A percentile compares a stretch with the other conserved stretches of the same genome.
phyloP scores from a whole-genome alignment of 53 echinoderm and acorn worm species.

The Hippasteria phrygiana region DNA sequence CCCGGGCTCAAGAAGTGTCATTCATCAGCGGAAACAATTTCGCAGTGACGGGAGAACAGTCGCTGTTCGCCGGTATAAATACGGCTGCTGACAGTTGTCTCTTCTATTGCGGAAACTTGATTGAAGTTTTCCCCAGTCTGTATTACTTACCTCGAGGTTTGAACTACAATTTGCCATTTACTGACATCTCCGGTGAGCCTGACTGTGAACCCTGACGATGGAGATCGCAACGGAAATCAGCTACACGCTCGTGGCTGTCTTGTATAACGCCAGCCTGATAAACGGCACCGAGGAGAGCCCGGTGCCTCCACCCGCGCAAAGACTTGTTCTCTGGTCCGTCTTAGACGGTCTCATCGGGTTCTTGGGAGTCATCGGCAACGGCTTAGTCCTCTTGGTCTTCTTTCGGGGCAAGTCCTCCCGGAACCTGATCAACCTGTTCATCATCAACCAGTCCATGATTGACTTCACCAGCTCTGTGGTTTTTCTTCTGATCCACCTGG shows the following conservation, averaged over 20 bases:
- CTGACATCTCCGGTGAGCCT: not conserved
- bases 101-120: no score
- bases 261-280: not conserved
- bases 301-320: not conserved
- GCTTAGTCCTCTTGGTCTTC: slow-evolving; percentile 83
- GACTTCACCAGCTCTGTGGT: slow-evolving; percentile 84
- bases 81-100: no score
- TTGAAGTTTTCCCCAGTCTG: no score
- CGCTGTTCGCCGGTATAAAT: not conserved
- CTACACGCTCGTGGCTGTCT: not conserved
- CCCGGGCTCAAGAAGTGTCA: no score
- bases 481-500: slow-evolving; percentile 76
- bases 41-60: not conserved
- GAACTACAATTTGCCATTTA: not conserved
- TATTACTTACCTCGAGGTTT: not conserved
- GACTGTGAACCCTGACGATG: slow-evolving; percentile 5
- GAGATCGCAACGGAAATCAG: not conserved
- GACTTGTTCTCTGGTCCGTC: slow-evolving; percentile 58
- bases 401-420: slow-evolving; percentile 79
- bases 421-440: slow-evolving; percentile 87
- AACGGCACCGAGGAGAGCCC: not conserved
- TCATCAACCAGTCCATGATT: slow-evolving; percentile 93
- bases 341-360: slow-evolving; percentile 78
- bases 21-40: not conserved
- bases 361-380: slow-evolving; percentile 84